Conservation (phyloP, 1,140 invertebrate genomes). For the Drosophila nebulosa region DNA sequence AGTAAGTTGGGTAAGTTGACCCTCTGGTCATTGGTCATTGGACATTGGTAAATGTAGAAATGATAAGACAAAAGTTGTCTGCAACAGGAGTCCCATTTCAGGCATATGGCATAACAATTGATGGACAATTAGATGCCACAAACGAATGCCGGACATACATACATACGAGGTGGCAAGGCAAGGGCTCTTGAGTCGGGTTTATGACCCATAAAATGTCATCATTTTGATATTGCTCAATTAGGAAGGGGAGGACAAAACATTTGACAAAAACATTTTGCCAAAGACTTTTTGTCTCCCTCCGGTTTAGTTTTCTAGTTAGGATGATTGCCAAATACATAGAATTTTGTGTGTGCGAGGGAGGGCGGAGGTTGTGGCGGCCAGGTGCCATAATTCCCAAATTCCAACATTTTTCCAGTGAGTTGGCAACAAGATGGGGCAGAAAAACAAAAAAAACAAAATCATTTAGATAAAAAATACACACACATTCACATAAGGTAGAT, state of each 20-base stretch:
- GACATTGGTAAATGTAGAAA: not conserved
- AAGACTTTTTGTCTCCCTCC: conserved; percentile 1
- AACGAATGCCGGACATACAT: not conserved
- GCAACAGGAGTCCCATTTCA: too few species aligned
- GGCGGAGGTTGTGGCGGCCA: conserved; percentile 9
- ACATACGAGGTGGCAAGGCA: not conserved
- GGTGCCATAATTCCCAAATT: conserved; percentile 53
- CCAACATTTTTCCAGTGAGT: conserved; percentile 5
- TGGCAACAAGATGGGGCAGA: conserved; percentile 19
- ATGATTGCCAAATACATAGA: conserved; percentile 1
- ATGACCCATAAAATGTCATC: conserved; percentile 31
- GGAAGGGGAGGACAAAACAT: not conserved
- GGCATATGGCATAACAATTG: conserved; percentile 20
- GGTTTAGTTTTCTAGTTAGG: not conserved
- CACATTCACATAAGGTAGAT: not conserved
- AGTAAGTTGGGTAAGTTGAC: too few species aligned
- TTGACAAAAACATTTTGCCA: conserved; percentile 32
- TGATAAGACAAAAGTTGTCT: not conserved
- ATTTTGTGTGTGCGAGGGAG: too few species aligned
- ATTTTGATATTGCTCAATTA: conserved; percentile 46
- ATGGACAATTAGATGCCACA: not conserved
- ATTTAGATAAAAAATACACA: conserved; percentile 46
- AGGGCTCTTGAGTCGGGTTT: not conserved
- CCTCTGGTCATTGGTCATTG: not conserved
- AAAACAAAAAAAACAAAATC: conserved; percentile 32